Evolutionary conservation across 2,113 vertebrate species (phyloP).

Genomic region (Laticauda laticaudata): DNA sequence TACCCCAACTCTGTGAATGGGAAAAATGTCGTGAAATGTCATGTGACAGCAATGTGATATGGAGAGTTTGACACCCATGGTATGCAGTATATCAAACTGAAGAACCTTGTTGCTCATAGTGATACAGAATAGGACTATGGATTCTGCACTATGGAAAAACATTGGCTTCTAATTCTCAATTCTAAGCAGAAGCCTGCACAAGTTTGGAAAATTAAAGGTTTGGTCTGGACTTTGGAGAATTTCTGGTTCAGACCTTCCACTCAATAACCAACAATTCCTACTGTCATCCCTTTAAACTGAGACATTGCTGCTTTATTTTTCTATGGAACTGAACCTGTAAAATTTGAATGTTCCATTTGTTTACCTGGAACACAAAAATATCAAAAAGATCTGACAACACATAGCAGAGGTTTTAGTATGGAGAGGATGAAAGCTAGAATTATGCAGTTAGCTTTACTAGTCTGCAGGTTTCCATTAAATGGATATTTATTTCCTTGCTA

Average conservation of each 20-base stretch:
- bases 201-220: not conserved
- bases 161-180: not conserved
- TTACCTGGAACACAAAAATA: not conserved
- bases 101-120: not conserved
- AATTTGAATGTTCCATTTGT: slow-evolving; percentile 15
- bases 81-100: not conserved
- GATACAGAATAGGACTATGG: not conserved
- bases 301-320: slow-evolving; percentile 10
- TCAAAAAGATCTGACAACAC: slow-evolving; percentile 34
- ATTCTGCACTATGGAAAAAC: not conserved
- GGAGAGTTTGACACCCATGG: too few species aligned
- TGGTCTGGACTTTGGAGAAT: not conserved
- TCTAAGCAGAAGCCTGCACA: not conserved
- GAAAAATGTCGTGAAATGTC: too few species aligned
- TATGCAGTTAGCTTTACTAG: slow-evolving; percentile 52
- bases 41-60: too few species aligned
- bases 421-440: slow-evolving; percentile 55
- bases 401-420: slow-evolving; percentile 27
- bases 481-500: slow-evolving; percentile 66
- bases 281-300: slow-evolving; percentile 9
- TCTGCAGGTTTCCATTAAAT: slow-evolving; percentile 66
- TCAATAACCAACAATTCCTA: not conserved
- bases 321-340: slow-evolving; percentile 11
- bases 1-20: too few species aligned
- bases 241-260: not conserved